Base-by-base conservation (phyloP, 2,113 vertebrate species). In the mouse (Mus musculus) region DNA sequence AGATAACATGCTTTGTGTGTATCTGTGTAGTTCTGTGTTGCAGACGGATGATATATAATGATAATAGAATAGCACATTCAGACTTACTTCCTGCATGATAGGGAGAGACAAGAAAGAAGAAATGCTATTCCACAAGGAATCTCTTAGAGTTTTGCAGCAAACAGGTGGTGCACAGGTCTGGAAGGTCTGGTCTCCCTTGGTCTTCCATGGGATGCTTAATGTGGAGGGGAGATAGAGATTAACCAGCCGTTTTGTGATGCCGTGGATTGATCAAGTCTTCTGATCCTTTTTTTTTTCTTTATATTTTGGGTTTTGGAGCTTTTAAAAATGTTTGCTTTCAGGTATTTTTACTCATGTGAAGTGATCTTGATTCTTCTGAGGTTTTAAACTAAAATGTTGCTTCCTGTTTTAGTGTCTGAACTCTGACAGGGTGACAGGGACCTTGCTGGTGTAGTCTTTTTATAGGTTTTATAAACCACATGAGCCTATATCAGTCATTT, bases 391-490 rank as follows among this genome's bases (percentile, higher is more conserved):
- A 98, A 96, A 98, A 96, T 96, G 97, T 98, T 97, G 97, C 93
- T 98, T 97, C 97, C 97, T 97, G 91, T 98, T 96, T 98, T 97
- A 90, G 97, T 97, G 98, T 98, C 97, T 98, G 89, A 98, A 98
- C 97, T 97, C 89, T 71, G 95, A 97, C 97, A 97, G 98, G 98
- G 97, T 94, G 96, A 96, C 96, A 98, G 98, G 98, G 97, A 98
- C 97, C 98, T 97, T 98, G 98, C 98, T 98, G 99, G 98, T 98
- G 98, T 98, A 98, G 99, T 98, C 98, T 98, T 99, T 98, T 98
- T 98, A 99, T 98, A 98, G 98, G 98, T 99, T 99, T 99, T 99
- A 99, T 99, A 99, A 99, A 99, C 99, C 99, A 98, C 97, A 98
- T 96, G 96, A 99, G 98, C 97, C 98, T 98, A 98, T 98, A 98